phyloP scores from a whole-genome alignment of 2,113 vertebrate genomes.

The Dipodomys spectabilis region DNA sequence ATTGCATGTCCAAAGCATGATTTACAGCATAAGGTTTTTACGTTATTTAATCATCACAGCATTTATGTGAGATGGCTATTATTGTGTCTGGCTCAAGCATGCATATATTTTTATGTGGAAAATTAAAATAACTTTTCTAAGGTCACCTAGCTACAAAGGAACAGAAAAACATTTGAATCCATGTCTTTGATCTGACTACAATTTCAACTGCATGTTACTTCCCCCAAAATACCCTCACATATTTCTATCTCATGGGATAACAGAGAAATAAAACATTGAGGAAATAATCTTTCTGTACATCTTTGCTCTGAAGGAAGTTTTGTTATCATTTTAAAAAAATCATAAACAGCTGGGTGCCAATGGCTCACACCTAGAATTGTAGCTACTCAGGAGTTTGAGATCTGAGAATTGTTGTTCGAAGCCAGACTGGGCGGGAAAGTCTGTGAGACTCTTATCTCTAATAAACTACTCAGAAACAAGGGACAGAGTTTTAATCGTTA shows the following conservation, averaged over 20 bases:
- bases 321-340: neutral
- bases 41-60: constrained; percentile 1
- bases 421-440: too few relatives aligned
- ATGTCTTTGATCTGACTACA: neutral
- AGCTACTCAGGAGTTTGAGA: too few relatives aligned
- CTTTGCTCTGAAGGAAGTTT: neutral
- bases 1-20: neutral
- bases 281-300: neutral
- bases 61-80: neutral
- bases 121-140: constrained; percentile 1
- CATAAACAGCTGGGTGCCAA: too few relatives aligned
- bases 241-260: neutral
- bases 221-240: neutral
- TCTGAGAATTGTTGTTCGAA: too few relatives aligned
- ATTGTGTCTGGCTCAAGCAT: neutral
- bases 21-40: neutral
- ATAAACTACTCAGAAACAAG: too few relatives aligned
- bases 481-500: too few relatives aligned
- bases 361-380: too few relatives aligned
- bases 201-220: neutral
- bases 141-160: neutral
- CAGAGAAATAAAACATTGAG: neutral
- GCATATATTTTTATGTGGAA: neutral
- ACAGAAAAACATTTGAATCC: neutral
- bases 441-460: too few relatives aligned